These are phyloP conservation scores for Penaeus japonicus DNA, from an alignment of 1,140 invertebrate species.

Conservation along the genomic window DNA sequence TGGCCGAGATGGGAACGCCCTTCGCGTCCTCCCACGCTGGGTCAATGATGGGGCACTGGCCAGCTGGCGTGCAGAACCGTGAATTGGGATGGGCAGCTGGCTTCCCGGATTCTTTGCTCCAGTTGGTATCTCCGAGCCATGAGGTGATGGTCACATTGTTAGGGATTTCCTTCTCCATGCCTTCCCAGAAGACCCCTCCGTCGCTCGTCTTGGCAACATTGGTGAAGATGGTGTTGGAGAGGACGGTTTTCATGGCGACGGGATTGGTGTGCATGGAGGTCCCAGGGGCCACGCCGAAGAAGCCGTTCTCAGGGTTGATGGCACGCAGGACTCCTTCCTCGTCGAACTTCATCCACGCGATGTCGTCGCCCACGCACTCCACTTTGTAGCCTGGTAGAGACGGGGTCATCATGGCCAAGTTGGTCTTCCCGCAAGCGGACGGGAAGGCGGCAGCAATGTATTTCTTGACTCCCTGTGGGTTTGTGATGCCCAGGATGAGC, in stretches of 20 bases:
- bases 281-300: no score
- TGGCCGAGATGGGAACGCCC: constrained; percentile 69
- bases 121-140: constrained; percentile 80
- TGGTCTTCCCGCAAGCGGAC: constrained; percentile 57
- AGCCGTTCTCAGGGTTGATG: constrained; percentile 67
- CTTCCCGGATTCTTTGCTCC: constrained; percentile 73
- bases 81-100: constrained; percentile 94
- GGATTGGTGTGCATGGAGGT: no score
- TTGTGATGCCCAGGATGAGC: no score
- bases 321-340: constrained; percentile 86
- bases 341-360: constrained; percentile 93
- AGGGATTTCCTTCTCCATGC: constrained; percentile 83
- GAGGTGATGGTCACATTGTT: constrained; percentile 75
- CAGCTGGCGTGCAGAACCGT: constrained; percentile 91
- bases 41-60: constrained; percentile 88
- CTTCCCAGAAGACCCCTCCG: constrained; percentile 95
- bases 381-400: constrained; percentile 71
- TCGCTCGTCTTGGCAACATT: no score
- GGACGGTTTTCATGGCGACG: no score
- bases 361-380: no score
- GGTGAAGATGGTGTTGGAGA: no score
- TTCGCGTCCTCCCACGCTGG: no score
- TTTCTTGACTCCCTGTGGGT: constrained; percentile 89
- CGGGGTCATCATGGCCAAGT: constrained; percentile 73
- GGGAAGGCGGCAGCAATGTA: constrained; percentile 74